Conservation (phyloP, 2,888 invertebrate genomes). For the Cephus rjabovi region DNA sequence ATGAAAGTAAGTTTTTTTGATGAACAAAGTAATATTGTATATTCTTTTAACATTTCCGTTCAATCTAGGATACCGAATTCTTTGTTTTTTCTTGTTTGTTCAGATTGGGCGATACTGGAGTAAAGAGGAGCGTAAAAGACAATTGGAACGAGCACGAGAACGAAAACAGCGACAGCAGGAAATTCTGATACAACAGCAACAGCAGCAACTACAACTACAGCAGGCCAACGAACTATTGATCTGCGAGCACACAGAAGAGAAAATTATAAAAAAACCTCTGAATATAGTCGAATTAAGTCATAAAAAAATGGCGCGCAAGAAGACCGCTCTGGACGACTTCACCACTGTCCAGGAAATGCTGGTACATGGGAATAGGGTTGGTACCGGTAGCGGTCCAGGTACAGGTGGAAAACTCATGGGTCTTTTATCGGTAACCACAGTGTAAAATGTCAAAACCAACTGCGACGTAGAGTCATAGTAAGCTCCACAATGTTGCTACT, state of each 20-base stretch:
- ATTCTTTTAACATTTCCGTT: not conserved
- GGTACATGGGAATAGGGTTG: slow-evolving; percentile 68
- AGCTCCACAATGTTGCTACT: not conserved
- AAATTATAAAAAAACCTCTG: slow-evolving; percentile 62
- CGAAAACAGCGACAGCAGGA: slow-evolving; percentile 71
- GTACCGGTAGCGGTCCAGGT: slow-evolving; percentile 56
- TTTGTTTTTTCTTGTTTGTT: slow-evolving; percentile 13
- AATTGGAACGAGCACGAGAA: slow-evolving; percentile 78
- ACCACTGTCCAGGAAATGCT: slow-evolving; percentile 72
- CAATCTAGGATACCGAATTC: not conserved
- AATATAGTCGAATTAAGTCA: slow-evolving; percentile 66
- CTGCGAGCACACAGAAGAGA: slow-evolving; percentile 56
- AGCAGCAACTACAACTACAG: slow-evolving; percentile 39
- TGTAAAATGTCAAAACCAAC: slow-evolving; percentile 53
- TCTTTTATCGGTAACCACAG: slow-evolving; percentile 70
- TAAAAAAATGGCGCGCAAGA: slow-evolving; percentile 67
- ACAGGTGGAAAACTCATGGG: slow-evolving; percentile 71
- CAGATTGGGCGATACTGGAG: slow-evolving; percentile 80
- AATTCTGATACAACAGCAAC: slow-evolving; percentile 42
- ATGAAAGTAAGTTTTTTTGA: slow-evolving; percentile 70
- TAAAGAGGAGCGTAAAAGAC: slow-evolving; percentile 80
- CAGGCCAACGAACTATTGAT: slow-evolving; percentile 44
- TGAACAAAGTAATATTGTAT: not conserved
- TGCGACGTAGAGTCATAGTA: not conserved
- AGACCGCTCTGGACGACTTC: slow-evolving; percentile 68